These are phyloP conservation scores for Eublepharis macularius DNA, from an alignment of 2,113 vertebrate species.

Conservation along the genomic window DNA sequence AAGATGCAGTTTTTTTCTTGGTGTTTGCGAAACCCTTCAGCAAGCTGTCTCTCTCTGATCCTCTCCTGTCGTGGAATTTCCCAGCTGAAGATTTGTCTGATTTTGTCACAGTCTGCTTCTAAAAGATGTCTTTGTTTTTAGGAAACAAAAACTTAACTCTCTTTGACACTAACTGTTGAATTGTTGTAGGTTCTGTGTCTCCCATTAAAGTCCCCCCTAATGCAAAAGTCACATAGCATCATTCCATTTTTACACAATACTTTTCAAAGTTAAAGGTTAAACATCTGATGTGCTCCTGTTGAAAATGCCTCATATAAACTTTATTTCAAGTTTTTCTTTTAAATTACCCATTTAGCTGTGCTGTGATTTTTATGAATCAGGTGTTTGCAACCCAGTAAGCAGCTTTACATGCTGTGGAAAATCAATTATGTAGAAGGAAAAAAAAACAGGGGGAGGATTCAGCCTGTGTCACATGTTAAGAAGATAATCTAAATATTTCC, in stretches of 20 bases:
- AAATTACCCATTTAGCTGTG: background rate
- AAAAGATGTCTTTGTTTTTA: constrained; percentile 19
- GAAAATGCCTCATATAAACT: background rate
- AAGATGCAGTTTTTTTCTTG: background rate
- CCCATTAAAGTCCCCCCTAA: constrained; percentile 5
- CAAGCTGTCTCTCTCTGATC: constrained; percentile 7
- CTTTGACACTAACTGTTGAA: constrained; percentile 7
- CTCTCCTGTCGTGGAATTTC: constrained; percentile 26
- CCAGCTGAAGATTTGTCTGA: constrained; percentile 18
- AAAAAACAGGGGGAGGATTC: constrained; percentile 5
- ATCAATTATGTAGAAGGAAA: background rate
- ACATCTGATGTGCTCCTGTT: background rate
- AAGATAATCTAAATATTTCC: constrained; percentile 44
- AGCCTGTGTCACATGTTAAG: constrained; percentile 34
- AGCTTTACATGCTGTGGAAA: constrained; percentile 15
- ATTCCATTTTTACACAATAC: constrained; percentile 6
- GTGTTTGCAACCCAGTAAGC: constrained; percentile 13
- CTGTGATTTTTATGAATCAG: background rate
- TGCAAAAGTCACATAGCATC: background rate
- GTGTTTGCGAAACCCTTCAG: background rate
- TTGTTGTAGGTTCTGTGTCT: background rate
- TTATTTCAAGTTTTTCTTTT: background rate
- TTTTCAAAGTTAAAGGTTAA: constrained; percentile 12
- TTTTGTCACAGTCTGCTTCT: constrained; percentile 15
- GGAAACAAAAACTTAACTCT: background rate